phyloP scores from a whole-genome alignment of 2,797 vertebrate species.

The Gallinago nigripennis region DNA sequence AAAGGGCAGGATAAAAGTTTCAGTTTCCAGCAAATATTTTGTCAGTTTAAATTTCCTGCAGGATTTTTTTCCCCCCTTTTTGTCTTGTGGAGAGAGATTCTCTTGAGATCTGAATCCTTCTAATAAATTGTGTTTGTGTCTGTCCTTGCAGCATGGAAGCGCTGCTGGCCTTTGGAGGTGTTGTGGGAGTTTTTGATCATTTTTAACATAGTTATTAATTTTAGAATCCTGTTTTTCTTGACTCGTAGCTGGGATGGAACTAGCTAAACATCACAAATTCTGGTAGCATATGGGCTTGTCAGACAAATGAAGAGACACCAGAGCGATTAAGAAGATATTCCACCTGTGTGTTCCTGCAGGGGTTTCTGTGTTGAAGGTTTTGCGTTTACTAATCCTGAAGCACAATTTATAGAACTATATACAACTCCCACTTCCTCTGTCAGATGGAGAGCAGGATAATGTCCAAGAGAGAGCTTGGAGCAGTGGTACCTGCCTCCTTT shows the following conservation, averaged over 20 bases:
- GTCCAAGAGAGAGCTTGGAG: not conserved
- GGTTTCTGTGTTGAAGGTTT: not conserved
- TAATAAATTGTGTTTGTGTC: not conserved
- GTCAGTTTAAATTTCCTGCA: not conserved
- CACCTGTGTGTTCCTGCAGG: not conserved
- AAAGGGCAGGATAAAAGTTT: not conserved
- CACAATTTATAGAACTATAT: not conserved
- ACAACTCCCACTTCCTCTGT: accelerated
- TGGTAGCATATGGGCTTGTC: not conserved
- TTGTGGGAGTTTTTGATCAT: not conserved
- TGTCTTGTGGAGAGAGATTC: not conserved
- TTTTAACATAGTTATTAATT: not conserved
- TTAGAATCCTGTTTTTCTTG: not conserved
- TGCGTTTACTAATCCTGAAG: not conserved
- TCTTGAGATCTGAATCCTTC: not conserved
- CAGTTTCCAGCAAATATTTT: not conserved
- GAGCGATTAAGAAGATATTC: not conserved
- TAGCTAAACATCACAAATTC: not conserved
- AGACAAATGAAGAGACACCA: not conserved
- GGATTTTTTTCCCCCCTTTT: not conserved
- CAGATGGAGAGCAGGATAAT: not conserved
- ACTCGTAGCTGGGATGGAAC: not conserved
- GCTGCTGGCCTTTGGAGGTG: not conserved
- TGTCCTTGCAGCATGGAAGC: not conserved
- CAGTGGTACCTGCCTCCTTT: not conserved